Conservation (phyloP, 2,113 vertebrate genomes). For the Emydocephalus ijimae region DNA sequence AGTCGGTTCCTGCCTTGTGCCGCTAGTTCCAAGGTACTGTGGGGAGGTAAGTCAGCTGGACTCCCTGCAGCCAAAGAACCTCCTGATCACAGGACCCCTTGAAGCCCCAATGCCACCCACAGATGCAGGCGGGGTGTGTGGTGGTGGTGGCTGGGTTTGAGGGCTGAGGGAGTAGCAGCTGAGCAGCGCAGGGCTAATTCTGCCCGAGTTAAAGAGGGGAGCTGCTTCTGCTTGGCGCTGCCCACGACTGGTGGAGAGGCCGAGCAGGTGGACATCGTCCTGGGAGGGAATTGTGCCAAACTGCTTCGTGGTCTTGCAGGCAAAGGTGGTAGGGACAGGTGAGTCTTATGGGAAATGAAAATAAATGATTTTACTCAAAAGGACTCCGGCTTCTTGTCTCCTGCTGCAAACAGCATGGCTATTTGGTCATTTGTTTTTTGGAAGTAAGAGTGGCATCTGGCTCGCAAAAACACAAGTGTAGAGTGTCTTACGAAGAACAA, state of each 20-base stretch:
- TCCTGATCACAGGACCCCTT: background rate
- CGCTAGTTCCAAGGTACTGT: background rate
- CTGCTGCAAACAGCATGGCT: background rate
- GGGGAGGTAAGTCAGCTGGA: background rate
- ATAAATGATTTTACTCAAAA: constrained; percentile 1
- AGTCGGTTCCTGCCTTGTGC: background rate
- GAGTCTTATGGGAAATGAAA: background rate
- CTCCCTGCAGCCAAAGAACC: background rate
- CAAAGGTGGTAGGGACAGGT: background rate
- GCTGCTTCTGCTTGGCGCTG: background rate
- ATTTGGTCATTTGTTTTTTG: background rate
- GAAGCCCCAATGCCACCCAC: background rate
- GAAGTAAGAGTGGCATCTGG: background rate
- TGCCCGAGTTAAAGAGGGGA: no score
- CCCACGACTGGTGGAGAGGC: background rate
- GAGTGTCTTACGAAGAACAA: background rate
- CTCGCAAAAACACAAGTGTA: background rate
- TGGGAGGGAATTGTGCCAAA: background rate
- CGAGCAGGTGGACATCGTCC: background rate
- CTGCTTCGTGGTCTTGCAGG: background rate
- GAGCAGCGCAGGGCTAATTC: background rate
- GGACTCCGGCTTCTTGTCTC: background rate
- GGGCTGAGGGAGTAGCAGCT: background rate
- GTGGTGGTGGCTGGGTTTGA: background rate
- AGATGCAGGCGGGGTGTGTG: background rate